Evolutionary conservation across 2,113 vertebrate species (phyloP).

Genomic region (Spizaetus ornatus): DNA sequence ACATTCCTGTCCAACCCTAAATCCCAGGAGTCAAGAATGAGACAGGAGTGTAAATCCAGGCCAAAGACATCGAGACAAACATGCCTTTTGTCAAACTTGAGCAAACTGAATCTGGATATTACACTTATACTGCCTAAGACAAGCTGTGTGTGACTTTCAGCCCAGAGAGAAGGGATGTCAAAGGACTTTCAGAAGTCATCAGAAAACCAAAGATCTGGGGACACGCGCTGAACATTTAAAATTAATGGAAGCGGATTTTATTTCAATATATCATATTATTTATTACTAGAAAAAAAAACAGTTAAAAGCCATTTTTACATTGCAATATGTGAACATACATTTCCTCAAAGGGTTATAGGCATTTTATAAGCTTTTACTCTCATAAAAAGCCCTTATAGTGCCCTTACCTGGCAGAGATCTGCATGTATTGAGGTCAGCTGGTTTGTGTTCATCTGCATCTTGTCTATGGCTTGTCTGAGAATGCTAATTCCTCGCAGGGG

Average conservation of each 20-base stretch:
- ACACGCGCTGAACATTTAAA: background rate
- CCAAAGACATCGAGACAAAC: background rate
- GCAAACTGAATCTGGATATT: background rate
- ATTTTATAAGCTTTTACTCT: background rate
- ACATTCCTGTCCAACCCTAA: background rate
- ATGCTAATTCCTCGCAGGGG: conserved; percentile 93
- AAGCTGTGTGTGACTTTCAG: background rate
- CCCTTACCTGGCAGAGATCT: conserved; percentile 96
- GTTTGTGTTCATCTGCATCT: conserved; percentile 99
- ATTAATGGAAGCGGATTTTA: background rate
- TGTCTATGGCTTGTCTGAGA: conserved; percentile 99
- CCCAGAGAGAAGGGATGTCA: background rate
- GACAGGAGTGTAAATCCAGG: conserved; percentile 4
- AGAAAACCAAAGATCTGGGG: background rate
- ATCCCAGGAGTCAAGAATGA: conserved; percentile 25
- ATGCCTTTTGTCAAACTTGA: background rate
- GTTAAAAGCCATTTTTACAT: background rate
- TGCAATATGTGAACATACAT: background rate
- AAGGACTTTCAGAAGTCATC: background rate
- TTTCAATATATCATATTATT: background rate
- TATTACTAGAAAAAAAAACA: background rate
- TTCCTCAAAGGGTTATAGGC: background rate
- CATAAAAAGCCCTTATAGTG: background rate
- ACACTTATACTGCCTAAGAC: background rate
- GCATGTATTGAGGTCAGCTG: conserved; percentile 99